Conservation (phyloP, 2,113 vertebrate genomes). For the Romanogobio albipinnatus region DNA sequence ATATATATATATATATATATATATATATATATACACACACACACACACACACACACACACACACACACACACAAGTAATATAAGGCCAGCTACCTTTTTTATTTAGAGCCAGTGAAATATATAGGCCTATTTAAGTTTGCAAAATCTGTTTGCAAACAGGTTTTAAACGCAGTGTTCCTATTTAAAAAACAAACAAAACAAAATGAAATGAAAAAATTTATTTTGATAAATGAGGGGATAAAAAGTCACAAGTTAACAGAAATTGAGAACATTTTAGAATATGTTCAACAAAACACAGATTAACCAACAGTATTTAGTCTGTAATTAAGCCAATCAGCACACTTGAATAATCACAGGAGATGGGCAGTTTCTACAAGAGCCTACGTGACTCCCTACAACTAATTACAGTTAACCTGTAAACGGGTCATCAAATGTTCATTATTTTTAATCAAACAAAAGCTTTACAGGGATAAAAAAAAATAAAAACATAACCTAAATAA, state of each 20-base stretch:
- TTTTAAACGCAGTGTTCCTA: neutral
- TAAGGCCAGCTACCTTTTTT: neutral
- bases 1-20: too few relatives aligned
- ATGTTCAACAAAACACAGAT: constrained; percentile 51
- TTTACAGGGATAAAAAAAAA: neutral
- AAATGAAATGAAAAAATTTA: neutral
- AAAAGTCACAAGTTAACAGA: neutral
- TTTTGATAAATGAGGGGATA: neutral
- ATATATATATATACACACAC: too few relatives aligned
- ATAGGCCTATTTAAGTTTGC: neutral
- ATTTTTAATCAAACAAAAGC: neutral
- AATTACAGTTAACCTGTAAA: constrained; percentile 2
- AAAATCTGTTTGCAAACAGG: neutral
- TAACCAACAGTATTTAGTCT: constrained; percentile 61
- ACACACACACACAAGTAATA: too few relatives aligned
- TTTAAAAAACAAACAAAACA: neutral
- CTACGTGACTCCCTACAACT: constrained; percentile 50
- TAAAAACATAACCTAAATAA: neutral
- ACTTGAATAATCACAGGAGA: constrained; percentile 62
- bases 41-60: too few relatives aligned
- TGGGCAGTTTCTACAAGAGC: constrained; percentile 44
- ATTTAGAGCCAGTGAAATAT: neutral
- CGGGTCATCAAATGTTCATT: neutral
- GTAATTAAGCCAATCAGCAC: constrained; percentile 63
- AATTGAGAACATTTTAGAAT: neutral